phyloP scores from a whole-genome alignment of 37 sponge, comb jelly and placozoan genomes.

The Bolinopsis microptera region DNA sequence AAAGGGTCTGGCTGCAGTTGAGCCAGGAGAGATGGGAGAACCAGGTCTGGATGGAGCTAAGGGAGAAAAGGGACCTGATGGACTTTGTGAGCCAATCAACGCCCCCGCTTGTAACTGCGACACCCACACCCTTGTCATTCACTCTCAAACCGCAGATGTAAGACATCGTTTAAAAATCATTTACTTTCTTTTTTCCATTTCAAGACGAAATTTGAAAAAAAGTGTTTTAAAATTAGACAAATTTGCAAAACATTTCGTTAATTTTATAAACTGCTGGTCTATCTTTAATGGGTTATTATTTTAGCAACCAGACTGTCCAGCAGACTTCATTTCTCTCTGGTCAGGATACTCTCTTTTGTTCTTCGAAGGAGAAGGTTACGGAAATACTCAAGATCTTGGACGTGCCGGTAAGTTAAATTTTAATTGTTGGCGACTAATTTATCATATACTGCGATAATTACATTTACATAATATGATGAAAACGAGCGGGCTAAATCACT shows the following conservation, averaged over 20 bases:
- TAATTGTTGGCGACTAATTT: not conserved
- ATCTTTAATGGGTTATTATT: not conserved
- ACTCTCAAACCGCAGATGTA: conserved; percentile 41
- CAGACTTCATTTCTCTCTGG: conserved; percentile 26
- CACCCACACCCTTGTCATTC: not conserved
- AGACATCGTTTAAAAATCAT: no score
- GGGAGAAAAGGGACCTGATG: not conserved
- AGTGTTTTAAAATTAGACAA: no score
- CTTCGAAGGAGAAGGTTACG: conserved; percentile 31
- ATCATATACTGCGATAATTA: no score
- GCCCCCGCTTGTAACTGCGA: conserved; percentile 50
- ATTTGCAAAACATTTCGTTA: no score
- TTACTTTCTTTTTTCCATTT: no score
- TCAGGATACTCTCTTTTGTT: conserved; percentile 32
- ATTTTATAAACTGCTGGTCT: no score
- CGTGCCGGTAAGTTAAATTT: not conserved
- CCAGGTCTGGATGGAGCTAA: conserved; percentile 2
- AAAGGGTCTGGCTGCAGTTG: conserved; percentile 34
- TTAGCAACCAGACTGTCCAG: conserved; percentile 27
- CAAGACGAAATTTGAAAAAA: no score
- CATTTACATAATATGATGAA: no score
- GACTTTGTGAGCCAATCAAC: not conserved
- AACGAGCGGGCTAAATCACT: no score
- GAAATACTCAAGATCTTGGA: conserved; percentile 16
- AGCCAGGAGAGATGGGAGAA: not conserved